Conservation (phyloP, 2,888 invertebrate genomes). For the Diadegma fenestrale region DNA sequence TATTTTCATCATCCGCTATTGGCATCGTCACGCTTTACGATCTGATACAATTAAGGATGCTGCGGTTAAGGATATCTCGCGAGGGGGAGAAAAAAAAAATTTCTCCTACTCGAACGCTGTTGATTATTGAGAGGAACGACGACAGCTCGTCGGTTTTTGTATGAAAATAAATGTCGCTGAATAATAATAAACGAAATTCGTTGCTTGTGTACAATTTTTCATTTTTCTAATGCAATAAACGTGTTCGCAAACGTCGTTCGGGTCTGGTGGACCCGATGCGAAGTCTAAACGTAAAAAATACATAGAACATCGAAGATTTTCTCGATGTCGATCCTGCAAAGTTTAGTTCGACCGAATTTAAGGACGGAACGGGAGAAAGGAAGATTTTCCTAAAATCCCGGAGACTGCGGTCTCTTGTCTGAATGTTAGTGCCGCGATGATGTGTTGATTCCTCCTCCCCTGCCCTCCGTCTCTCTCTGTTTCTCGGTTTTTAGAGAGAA, state of each 20-base stretch:
- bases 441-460: neutral
- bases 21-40: conserved; percentile 30
- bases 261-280: neutral
- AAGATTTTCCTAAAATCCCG: neutral
- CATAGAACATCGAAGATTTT: neutral
- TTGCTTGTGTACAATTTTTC: neutral
- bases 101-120: neutral
- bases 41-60: conserved; percentile 4
- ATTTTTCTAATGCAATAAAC: neutral
- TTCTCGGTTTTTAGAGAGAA: conserved; percentile 28
- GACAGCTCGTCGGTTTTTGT: neutral
- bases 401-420: conserved; percentile 18
- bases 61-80: neutral
- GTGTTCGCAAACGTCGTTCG: neutral
- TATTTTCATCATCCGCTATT: conserved; percentile 16
- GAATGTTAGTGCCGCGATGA: conserved; percentile 20
- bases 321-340: neutral
- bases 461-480: conserved; percentile 9
- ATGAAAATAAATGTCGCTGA: neutral
- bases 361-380: conserved; percentile 7
- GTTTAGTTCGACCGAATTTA: no score
- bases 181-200: neutral
- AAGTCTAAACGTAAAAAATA: neutral
- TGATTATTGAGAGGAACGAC: neutral
- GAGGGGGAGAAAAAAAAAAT: neutral